Percentiles rank a stretch among this genome's conserved stretches.
phyloP scores from a whole-genome alignment of 2,888 invertebrate genomes.

The Dolichomitus sp. region DNA sequence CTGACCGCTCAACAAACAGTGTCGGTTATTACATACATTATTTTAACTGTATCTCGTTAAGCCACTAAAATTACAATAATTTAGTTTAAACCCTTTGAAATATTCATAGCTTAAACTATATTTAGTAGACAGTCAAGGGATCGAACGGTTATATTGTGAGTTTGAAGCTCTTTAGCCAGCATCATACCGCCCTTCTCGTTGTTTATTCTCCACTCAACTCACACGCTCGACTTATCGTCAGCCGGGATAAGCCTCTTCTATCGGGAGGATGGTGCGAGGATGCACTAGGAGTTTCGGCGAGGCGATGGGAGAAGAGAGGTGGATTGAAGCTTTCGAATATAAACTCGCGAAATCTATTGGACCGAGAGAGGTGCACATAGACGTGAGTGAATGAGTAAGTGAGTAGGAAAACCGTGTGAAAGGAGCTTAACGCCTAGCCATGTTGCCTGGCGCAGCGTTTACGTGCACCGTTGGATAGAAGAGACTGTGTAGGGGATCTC shows the following conservation, averaged over 20 bases:
- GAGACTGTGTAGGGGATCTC: conserved; percentile 41
- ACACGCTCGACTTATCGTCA: conserved; percentile 68
- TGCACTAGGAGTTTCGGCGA: conserved; percentile 17
- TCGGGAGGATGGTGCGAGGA: conserved; percentile 4
- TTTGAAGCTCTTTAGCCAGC: conserved; percentile 50
- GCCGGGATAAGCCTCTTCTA: conserved; percentile 61
- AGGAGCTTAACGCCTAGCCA: conserved; percentile 74
- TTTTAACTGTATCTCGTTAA: neutral
- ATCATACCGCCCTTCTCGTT: conserved; percentile 41
- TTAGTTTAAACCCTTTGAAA: neutral
- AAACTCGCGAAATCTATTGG: conserved; percentile 64
- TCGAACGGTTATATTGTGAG: conserved; percentile 17
- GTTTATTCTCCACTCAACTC: conserved; percentile 64
- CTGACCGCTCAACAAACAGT: too few relatives aligned
- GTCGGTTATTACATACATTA: too few relatives aligned
- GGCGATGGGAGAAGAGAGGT: conserved; percentile 2
- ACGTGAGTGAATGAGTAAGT: conserved; percentile 22
- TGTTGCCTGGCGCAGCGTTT: conserved; percentile 22
- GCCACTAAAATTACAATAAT: neutral
- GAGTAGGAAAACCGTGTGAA: conserved; percentile 71
- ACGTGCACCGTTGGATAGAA: conserved; percentile 18
- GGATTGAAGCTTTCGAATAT: conserved; percentile 48
- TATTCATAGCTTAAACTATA: conserved; percentile 16
- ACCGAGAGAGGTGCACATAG: conserved; percentile 28
- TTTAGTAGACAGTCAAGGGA: conserved; percentile 18